Evolutionary conservation across 2,888 invertebrate species (phyloP).

Genomic region (Dusona sp.): DNA sequence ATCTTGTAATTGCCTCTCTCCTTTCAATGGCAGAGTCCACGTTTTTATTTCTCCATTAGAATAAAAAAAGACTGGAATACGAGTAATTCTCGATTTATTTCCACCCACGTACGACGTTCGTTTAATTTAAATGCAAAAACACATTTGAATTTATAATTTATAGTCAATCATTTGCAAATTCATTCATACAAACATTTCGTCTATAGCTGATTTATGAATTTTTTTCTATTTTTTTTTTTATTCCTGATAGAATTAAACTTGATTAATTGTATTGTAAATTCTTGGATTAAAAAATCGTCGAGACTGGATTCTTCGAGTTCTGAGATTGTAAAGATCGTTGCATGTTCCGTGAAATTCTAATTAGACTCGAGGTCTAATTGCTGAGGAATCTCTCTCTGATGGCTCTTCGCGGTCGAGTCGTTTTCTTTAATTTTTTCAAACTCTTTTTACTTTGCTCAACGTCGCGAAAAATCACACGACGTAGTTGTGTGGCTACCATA

Average conservation of each 20-base stretch:
- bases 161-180: slow-evolving; percentile 32
- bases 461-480: not conserved
- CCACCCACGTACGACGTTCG: slow-evolving; percentile 15
- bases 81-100: slow-evolving; percentile 19
- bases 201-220: not conserved
- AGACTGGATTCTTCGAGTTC: slow-evolving; percentile 17
- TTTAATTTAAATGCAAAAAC: slow-evolving; percentile 35
- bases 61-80: slow-evolving; percentile 6
- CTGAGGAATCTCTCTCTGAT: slow-evolving; percentile 39
- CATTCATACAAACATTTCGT: slow-evolving; percentile 6
- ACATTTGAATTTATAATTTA: slow-evolving; percentile 38
- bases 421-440: not conserved
- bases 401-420: slow-evolving; percentile 14
- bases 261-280: slow-evolving; percentile 41
- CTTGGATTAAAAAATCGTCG: slow-evolving; percentile 12
- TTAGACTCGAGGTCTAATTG: slow-evolving; percentile 52
- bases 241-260: slow-evolving; percentile 15
- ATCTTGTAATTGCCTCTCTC: slow-evolving; percentile 53
- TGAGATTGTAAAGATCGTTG: slow-evolving; percentile 1
- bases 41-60: slow-evolving; percentile 14
- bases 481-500: not conserved
- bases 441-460: not conserved
- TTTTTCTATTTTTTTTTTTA: not conserved
- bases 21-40: slow-evolving; percentile 48
- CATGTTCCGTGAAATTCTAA: slow-evolving; percentile 43